Conservation (phyloP, 2,797 vertebrate genomes). For the Bucorvus abyssinicus region DNA sequence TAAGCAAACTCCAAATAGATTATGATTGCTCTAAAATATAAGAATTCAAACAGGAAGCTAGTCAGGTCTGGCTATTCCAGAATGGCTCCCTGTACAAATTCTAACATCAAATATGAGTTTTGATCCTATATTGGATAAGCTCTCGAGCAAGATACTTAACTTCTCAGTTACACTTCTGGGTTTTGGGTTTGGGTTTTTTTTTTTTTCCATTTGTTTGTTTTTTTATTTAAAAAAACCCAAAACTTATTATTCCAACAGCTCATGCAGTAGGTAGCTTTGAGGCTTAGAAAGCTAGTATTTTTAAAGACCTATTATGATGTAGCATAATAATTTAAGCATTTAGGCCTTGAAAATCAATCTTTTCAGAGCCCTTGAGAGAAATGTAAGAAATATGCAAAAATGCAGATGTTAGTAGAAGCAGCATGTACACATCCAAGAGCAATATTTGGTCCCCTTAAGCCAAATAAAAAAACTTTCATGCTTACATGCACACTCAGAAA, state of each 20-base stretch:
- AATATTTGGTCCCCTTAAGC: constrained; percentile 20
- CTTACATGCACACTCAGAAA: neutral
- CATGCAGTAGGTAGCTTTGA: neutral
- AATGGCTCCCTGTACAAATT: neutral
- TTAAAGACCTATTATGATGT: neutral
- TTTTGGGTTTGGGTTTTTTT: too few species aligned
- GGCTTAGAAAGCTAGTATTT: neutral
- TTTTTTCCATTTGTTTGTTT: too few species aligned
- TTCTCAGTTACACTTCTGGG: neutral
- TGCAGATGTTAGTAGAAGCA: neutral
- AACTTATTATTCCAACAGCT: neutral
- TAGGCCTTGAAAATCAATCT: neutral
- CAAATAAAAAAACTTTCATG: neutral
- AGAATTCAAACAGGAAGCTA: neutral
- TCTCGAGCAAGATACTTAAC: neutral
- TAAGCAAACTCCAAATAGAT: neutral
- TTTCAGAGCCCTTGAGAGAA: constrained; percentile 6
- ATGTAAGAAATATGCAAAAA: neutral
- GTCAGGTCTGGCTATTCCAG: neutral
- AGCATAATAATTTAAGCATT: neutral
- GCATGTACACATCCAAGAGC: neutral
- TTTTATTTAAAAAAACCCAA: neutral
- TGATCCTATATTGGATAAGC: neutral
- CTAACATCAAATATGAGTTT: neutral
- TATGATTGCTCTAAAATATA: neutral